These are phyloP conservation scores for Mamestra brassicae DNA, from an alignment of 2,888 invertebrate genomes.

Conservation along the genomic window DNA sequence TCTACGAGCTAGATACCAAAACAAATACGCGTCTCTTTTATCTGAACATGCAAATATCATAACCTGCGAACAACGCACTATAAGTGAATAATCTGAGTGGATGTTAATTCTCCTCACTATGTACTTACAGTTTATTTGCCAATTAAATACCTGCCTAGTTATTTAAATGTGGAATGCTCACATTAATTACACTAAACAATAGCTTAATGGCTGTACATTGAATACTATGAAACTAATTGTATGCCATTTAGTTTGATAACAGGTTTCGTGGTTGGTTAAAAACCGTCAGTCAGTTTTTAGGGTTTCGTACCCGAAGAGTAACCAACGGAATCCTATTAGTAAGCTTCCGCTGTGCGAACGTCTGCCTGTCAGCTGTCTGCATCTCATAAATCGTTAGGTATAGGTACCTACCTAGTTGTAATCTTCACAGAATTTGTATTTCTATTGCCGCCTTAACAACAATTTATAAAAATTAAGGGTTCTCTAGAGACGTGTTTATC, in stretches of 20 bases:
- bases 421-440: too few species aligned
- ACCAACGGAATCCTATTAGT: not conserved
- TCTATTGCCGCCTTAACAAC: too few species aligned
- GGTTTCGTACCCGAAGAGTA: not conserved
- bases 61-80: not conserved
- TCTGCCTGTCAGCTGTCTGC: too few species aligned
- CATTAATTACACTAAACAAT: not conserved
- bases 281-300: not conserved
- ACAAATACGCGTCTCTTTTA: constrained; percentile 11
- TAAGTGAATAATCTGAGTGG: not conserved
- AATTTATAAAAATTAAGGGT: too few species aligned
- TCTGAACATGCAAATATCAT: constrained; percentile 20
- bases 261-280: not conserved
- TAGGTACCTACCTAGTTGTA: too few species aligned
- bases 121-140: constrained; percentile 3
- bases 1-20: not conserved
- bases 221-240: not conserved
- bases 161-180: not conserved
- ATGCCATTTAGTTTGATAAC: constrained; percentile 1
- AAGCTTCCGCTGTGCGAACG: too few species aligned
- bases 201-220: not conserved
- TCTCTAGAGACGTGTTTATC: too few species aligned
- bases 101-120: not conserved
- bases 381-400: too few species aligned
- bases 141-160: not conserved